phyloP scores from a whole-genome alignment of 2,113 vertebrate species.

The Hemibagrus wyckioides region DNA sequence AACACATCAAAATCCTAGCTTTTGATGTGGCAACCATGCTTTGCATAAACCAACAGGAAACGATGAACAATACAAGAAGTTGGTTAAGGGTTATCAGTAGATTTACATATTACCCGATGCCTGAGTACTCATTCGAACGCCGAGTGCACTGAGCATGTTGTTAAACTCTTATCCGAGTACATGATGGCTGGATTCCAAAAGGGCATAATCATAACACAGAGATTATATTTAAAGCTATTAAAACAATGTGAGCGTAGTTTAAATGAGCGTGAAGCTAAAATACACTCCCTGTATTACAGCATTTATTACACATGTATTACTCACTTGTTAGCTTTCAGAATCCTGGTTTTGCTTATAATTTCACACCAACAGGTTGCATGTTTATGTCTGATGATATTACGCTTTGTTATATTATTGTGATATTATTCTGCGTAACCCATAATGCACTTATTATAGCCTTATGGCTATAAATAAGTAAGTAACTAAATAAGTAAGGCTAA shows the following conservation, averaged over 20 bases:
- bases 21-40: background rate
- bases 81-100: background rate
- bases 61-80: background rate
- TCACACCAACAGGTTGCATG: background rate
- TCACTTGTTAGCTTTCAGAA: background rate
- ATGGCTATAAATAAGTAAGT: background rate
- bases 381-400: background rate
- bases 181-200: background rate
- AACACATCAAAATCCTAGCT: background rate
- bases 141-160: background rate
- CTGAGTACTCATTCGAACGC: background rate
- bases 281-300: background rate
- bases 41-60: constrained; percentile 3
- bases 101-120: constrained; percentile 7
- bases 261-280: background rate
- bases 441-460: background rate
- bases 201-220: background rate
- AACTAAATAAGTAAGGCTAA: too few species aligned
- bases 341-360: background rate
- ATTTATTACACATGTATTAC: background rate
- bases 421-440: too few species aligned
- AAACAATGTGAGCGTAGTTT: background rate
- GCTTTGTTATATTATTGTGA: too few species aligned
- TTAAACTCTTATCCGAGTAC: background rate
- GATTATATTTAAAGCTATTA: background rate